phyloP scores from a whole-genome alignment of 2,113 vertebrate genomes.

The Chlorocebus sabaeus region DNA sequence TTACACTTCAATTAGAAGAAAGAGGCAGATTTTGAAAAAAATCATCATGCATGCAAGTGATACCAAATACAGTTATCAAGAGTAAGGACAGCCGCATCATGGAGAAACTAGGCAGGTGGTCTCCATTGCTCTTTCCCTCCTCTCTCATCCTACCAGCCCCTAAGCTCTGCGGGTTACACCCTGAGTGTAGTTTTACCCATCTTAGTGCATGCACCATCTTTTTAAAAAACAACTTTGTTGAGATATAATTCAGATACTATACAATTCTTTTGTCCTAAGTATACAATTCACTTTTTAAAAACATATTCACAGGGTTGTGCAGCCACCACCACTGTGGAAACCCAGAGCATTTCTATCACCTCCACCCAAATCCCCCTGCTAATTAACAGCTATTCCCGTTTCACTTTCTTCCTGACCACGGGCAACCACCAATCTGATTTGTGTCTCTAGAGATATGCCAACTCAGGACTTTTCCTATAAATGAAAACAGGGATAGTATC shows the following conservation, averaged over 20 bases:
- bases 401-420: not conserved
- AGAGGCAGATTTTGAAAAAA: not conserved
- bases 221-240: not conserved
- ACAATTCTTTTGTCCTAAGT: not conserved
- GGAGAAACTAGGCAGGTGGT: not conserved
- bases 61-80: fast-evolving
- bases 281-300: not conserved
- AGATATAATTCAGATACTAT: not conserved
- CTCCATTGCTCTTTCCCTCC: not conserved
- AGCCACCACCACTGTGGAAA: not conserved
- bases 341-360: not conserved
- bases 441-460: not conserved
- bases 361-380: too few species aligned
- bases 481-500: not conserved
- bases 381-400: fast-evolving
- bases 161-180: too few species aligned
- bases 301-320: not conserved
- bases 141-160: fast-evolving
- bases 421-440: not conserved
- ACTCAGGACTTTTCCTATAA: not conserved
- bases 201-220: not conserved
- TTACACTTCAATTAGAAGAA: not conserved
- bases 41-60: fast-evolving
- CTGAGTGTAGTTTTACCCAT: not conserved
- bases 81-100: fast-evolving